Base-by-base conservation (phyloP, 23 tunicate genomes). In the Diplosoma virens region DNA sequence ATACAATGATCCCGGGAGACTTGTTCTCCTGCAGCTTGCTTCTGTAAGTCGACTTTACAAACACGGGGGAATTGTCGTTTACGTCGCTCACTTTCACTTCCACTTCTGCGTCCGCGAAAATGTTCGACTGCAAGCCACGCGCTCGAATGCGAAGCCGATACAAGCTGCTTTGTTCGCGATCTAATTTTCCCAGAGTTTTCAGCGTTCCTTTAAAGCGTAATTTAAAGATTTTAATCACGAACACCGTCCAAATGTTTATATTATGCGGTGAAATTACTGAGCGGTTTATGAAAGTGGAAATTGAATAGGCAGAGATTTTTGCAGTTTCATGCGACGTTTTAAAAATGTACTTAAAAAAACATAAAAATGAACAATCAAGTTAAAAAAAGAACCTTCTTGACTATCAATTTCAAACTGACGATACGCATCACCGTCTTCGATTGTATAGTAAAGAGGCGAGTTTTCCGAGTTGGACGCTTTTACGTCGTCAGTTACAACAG, bases 331-430 rank as follows among this genome's bases (percentile, higher is more conserved):
- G n/a, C n/a, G n/a, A n/a, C n/a, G n/a, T n/a, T n/a, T n/a, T n/a
- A n/a, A n/a, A n/a, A n/a, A n/a, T n/a, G n/a, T n/a, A n/a, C n/a
- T n/a, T n/a, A n/a, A n/a, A n/a, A n/a, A n/a, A n/a, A n/a, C n/a
- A n/a, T n/a, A n/a, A n/a, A n/a, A n/a, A n/a, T n/a, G n/a, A n/a
- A n/a, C n/a, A n/a, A n/a, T n/a, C n/a, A n/a, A n/a, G n/a, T n/a
- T n/a, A n/a, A n/a, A n/a, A n/a, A n/a, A n/a, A n/a, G n/a, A 1
- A 77, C 89, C 89, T 52, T 73, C 61, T 1, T 33, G 33, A 56
- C 67, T 76, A 37, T 84, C 89, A 28, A 84, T 77, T 35, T 84
- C 89, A 33, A 84, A 84, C 48, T 66, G 50, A 26, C 68, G 73
- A 25, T 26, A 32, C 9, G 78, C 36, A 54, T 84, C 82, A 9